phyloP scores from a whole-genome alignment of 2,797 vertebrate species.

The Rhabdophis nuchalis region DNA sequence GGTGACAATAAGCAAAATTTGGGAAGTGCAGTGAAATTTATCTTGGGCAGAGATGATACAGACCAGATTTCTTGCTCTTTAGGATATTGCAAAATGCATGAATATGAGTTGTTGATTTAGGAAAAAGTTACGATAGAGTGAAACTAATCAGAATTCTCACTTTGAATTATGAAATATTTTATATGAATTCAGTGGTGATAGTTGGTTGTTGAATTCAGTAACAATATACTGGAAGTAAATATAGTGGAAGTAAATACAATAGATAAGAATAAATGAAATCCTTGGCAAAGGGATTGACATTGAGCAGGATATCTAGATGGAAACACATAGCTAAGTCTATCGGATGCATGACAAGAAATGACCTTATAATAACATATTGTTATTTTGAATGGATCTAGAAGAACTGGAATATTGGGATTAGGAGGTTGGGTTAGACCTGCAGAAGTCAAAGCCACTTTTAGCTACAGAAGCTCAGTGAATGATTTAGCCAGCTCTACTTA shows the following conservation, averaged over 20 bases:
- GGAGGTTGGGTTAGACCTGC: not conserved
- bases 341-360: not conserved
- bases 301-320: not conserved
- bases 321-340: not conserved
- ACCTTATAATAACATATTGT: not conserved
- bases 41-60: not conserved
- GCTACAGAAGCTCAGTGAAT: not conserved
- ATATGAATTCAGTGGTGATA: not conserved
- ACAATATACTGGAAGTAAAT: not conserved
- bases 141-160: not conserved
- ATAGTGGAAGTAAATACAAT: not conserved
- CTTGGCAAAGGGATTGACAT: not conserved
- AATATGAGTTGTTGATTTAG: not conserved
- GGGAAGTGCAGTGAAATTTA: not conserved
- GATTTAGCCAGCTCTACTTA: not conserved
- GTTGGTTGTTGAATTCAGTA: not conserved
- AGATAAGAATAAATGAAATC: not conserved
- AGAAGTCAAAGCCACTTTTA: not conserved
- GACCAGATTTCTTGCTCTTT: not conserved
- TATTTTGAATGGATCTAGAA: not conserved
- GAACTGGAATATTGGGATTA: not conserved
- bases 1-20: not conserved
- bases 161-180: not conserved
- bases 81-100: not conserved
- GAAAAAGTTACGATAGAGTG: not conserved